These are phyloP conservation scores for Pseudeuparius sepicola DNA, from an alignment of 2,888 invertebrate genomes.

Conservation along the genomic window DNA sequence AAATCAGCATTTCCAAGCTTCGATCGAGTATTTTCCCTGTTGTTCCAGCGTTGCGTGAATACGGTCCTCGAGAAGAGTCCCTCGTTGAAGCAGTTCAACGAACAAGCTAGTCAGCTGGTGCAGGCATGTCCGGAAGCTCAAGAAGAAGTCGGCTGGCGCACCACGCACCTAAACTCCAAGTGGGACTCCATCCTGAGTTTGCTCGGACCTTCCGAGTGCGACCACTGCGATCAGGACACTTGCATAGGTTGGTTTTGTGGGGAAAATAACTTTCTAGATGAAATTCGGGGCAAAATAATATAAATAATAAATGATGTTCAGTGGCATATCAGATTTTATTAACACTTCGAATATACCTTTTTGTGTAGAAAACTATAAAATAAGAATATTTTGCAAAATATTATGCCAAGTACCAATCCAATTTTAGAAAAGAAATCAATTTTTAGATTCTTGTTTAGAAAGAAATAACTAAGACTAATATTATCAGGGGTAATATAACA, in stretches of 20 bases:
- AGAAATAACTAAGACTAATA: too few relatives aligned
- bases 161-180: conserved; percentile 65
- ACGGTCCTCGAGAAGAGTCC: conserved; percentile 64
- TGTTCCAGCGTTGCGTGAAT: conserved; percentile 61
- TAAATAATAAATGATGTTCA: too few relatives aligned
- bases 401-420: too few relatives aligned
- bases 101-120: conserved; percentile 65
- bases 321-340: too few relatives aligned
- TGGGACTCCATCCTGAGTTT: conserved; percentile 69
- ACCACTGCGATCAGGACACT: conserved; percentile 33
- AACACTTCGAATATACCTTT: too few relatives aligned
- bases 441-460: too few relatives aligned
- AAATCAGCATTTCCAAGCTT: too few relatives aligned
- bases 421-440: too few relatives aligned
- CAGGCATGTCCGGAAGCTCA: conserved; percentile 49
- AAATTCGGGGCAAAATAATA: not conserved
- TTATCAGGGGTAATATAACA: too few relatives aligned
- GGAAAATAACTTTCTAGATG: not conserved
- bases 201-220: conserved; percentile 50
- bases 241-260: conserved; percentile 30
- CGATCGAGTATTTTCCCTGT: too few relatives aligned
- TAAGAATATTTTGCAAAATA: too few relatives aligned
- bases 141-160: conserved; percentile 61
- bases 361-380: too few relatives aligned
- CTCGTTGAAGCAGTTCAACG: conserved; percentile 63